Evolutionary conservation across 2,113 vertebrate genomes (phyloP).

Genomic region (Xyliphius kryptos): DNA sequence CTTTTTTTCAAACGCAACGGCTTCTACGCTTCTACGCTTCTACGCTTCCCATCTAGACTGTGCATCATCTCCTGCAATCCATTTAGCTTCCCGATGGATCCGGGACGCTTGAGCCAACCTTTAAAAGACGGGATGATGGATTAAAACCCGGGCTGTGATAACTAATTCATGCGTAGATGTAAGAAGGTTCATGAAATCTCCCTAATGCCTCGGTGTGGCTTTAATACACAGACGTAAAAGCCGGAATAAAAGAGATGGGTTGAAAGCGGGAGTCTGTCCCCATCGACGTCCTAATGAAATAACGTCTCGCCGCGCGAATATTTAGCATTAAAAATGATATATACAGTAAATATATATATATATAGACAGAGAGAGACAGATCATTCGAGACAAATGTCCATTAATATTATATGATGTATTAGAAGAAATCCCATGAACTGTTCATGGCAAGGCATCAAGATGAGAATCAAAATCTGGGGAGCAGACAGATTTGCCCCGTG

Average conservation of each 20-base stretch:
- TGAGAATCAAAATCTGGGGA: too few species aligned
- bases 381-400: too few species aligned
- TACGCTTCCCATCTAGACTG: background rate
- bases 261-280: too few species aligned
- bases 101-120: constrained; percentile 33
- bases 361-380: too few species aligned
- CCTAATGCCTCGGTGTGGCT: constrained; percentile 25
- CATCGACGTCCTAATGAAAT: background rate
- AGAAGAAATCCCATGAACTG: constrained; percentile 1
- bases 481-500: too few species aligned
- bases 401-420: constrained; percentile 5
- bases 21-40: background rate
- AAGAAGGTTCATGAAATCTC: constrained; percentile 37
- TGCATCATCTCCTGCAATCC: constrained; percentile 39
- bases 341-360: background rate
- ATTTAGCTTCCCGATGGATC: constrained; percentile 38
- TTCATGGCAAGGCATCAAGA: constrained; percentile 12
- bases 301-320: background rate
- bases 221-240: constrained; percentile 16
- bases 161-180: constrained; percentile 38
- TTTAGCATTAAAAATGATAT: background rate
- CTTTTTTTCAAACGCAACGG: constrained; percentile 32
- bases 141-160: constrained; percentile 31
- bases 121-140: constrained; percentile 45
- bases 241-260: too few species aligned